A percentile compares a stretch with the other conserved stretches of the same genome.
These are phyloP conservation scores for Oryzaephilus surinamensis DNA, from an alignment of 1,140 invertebrate species.

Conservation along the genomic window DNA sequence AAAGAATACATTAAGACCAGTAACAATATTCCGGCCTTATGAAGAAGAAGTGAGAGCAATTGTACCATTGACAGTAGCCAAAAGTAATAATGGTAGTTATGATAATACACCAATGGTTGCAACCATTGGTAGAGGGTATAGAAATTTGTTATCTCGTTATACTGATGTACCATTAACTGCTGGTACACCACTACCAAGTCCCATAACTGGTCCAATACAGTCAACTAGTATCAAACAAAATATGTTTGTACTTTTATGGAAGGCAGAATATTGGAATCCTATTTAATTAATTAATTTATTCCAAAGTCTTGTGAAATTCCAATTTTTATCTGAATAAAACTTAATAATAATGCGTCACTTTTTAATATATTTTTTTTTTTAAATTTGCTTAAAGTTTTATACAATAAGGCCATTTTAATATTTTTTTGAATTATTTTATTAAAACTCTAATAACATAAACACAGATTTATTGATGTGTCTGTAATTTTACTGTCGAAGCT, in stretches of 20 bases:
- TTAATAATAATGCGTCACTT: slow-evolving; percentile 2
- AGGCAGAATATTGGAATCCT: slow-evolving; percentile 57
- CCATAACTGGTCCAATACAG: slow-evolving; percentile 17
- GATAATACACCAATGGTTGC: slow-evolving; percentile 48
- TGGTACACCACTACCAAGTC: slow-evolving; percentile 24
- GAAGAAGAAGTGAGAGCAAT: slow-evolving; percentile 61
- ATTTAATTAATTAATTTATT: slow-evolving; percentile 15
- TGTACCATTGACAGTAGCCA: slow-evolving; percentile 33
- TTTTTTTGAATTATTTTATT: background rate
- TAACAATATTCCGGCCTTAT: slow-evolving; percentile 83
- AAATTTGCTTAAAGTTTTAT: slow-evolving; percentile 4
- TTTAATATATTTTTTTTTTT: slow-evolving; percentile 1
- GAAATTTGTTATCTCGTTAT: slow-evolving; percentile 63
- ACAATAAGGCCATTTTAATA: no score
- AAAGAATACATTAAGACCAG: slow-evolving; percentile 63
- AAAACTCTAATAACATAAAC: no score
- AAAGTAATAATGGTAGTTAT: slow-evolving; percentile 29
- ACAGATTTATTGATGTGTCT: no score
- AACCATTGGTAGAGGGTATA: slow-evolving; percentile 74
- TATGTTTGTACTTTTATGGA: slow-evolving; percentile 61
- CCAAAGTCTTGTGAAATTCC: slow-evolving; percentile 2
- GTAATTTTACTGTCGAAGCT: no score
- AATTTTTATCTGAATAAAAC: background rate
- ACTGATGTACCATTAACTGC: slow-evolving; percentile 43
- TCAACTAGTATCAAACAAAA: slow-evolving; percentile 36